Evolutionary conservation across 2,113 vertebrate species (phyloP).

Genomic region (Leuciscus idus): DNA sequence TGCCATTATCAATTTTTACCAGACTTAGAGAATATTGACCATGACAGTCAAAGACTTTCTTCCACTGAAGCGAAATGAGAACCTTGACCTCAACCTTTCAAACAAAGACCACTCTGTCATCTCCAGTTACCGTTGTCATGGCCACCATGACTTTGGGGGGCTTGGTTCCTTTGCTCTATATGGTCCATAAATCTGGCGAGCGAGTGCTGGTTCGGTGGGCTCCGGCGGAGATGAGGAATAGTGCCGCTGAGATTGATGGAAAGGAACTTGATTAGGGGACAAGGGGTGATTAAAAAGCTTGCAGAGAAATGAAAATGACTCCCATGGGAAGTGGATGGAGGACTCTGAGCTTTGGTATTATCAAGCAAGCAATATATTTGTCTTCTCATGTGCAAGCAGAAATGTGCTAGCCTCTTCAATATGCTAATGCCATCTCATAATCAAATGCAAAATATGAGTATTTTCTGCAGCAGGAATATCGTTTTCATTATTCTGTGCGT

Average conservation of each 20-base stretch:
- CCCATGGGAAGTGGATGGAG: conserved; percentile 19
- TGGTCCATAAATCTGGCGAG: conserved; percentile 31
- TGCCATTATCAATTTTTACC: conserved; percentile 38
- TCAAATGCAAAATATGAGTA: conserved; percentile 33
- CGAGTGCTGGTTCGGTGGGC: background rate
- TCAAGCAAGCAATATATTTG: conserved; percentile 39
- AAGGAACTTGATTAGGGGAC: conserved; percentile 39
- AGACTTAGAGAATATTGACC: conserved; percentile 28
- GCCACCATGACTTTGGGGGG: conserved; percentile 17
- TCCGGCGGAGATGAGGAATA: conserved; percentile 27
- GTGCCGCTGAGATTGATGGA: conserved; percentile 29
- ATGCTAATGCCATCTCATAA: conserved; percentile 46
- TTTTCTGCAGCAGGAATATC: conserved; percentile 20
- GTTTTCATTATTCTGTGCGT: conserved; percentile 33
- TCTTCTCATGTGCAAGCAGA: conserved; percentile 16
- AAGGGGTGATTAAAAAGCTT: conserved; percentile 54
- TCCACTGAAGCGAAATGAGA: conserved; percentile 38
- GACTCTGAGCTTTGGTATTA: conserved; percentile 8
- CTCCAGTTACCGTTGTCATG: conserved; percentile 44
- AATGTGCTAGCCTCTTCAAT: conserved; percentile 26
- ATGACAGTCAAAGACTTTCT: conserved; percentile 48
- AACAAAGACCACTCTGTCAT: conserved; percentile 45
- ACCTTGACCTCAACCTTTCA: conserved; percentile 50
- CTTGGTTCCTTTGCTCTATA: background rate
- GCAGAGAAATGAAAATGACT: conserved; percentile 44